Evolutionary conservation across 2,888 invertebrate genomes (phyloP).

Genomic region (Dryobotodes eremita): DNA sequence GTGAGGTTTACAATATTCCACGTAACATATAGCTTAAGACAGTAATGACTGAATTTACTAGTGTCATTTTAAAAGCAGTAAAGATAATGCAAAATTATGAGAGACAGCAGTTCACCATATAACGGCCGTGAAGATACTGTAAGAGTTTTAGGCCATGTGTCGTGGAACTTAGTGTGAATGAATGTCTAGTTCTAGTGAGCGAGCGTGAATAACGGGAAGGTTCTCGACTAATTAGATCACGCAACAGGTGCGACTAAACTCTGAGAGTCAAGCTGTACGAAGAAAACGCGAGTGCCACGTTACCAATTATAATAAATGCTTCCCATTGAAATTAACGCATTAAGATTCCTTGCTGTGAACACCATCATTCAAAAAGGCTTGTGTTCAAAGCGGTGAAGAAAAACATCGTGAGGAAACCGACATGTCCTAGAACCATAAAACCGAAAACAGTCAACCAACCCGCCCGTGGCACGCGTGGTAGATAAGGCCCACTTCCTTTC

Average conservation of each 20-base stretch:
- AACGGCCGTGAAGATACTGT: not conserved
- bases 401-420: not conserved
- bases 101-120: not conserved
- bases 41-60: not conserved
- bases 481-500: not conserved
- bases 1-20: not conserved
- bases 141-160: not conserved
- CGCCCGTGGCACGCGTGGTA: too few species aligned
- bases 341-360: not conserved
- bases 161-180: constrained; percentile 8
- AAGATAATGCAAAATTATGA: not conserved
- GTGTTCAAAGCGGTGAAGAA: not conserved
- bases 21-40: constrained; percentile 1
- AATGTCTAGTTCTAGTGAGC: not conserved
- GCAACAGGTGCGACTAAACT: constrained; percentile 37
- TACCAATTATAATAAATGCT: constrained; percentile 28
- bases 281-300: constrained; percentile 19
- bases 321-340: not conserved
- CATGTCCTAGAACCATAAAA: not conserved
- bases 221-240: constrained; percentile 38
- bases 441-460: too few species aligned
- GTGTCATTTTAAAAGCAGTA: not conserved
- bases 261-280: not conserved
- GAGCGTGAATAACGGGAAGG: constrained; percentile 31
- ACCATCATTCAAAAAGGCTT: not conserved